Percentiles rank a stretch among this genome's conserved stretches.
Evolutionary conservation across 1,140 invertebrate species (phyloP).

Genomic region (Bombus breviceps): DNA sequence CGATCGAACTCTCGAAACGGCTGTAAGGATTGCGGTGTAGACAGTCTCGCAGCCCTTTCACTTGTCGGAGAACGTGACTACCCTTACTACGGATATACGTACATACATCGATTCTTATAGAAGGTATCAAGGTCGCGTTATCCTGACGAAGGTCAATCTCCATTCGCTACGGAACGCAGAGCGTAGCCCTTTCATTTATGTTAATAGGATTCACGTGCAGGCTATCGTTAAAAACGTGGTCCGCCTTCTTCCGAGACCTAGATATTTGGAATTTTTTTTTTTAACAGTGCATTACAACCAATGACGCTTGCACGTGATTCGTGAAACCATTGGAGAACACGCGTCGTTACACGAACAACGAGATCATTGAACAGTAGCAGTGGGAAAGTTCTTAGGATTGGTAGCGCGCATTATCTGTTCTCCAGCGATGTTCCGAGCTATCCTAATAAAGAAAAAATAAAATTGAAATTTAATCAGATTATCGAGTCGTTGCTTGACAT

Average conservation of each 20-base stretch:
- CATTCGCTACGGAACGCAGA: slow-evolving; percentile 49
- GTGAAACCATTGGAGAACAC: background rate
- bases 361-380: too few relatives aligned
- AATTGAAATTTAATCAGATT: too few relatives aligned
- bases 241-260: slow-evolving; percentile 34
- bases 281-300: background rate
- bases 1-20: slow-evolving; percentile 15
- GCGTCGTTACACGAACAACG: background rate
- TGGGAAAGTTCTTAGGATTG: too few relatives aligned
- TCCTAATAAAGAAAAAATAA: too few relatives aligned
- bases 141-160: slow-evolving; percentile 61
- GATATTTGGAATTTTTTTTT: slow-evolving; percentile 38
- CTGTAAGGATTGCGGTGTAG: slow-evolving; percentile 26
- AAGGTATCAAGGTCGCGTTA: slow-evolving; percentile 56
- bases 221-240: slow-evolving; percentile 33
- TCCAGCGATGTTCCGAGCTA: too few relatives aligned
- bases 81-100: slow-evolving; percentile 25
- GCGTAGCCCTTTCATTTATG: slow-evolving; percentile 63
- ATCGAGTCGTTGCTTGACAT: too few relatives aligned
- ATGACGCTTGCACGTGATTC: background rate
- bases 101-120: slow-evolving; percentile 49
- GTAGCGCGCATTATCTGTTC: too few relatives aligned
- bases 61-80: slow-evolving; percentile 54
- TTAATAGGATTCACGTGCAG: slow-evolving; percentile 52
- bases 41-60: slow-evolving; percentile 60